Evolutionary conservation across 2,113 vertebrate genomes (phyloP), one percentile per base, ranked within the genome.

Genomic region (Tupaia chinensis): DNA sequence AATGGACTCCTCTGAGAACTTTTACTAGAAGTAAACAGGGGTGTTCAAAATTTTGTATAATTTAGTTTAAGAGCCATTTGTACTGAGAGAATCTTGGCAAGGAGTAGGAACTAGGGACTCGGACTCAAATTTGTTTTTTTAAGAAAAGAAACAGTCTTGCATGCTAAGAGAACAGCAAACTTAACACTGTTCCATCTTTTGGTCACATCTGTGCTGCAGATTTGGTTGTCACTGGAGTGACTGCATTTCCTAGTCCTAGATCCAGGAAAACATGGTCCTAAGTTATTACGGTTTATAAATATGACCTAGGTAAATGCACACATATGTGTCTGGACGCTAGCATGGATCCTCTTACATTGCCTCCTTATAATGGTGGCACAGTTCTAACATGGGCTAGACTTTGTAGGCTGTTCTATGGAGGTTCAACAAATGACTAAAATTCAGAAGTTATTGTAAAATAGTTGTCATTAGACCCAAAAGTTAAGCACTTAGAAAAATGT

Each of bases 71-170:
- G 87, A 97, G 95, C 78, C 84, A 44, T 92, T 69, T 91, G 77
- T 95, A 87, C 84, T 96, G 89, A 96, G 95, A 98, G 56, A 94
- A 74, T 27, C 54, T 98, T 98, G 97, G 95, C 96, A 95, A 85
- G 0, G 0, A 95, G 10, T 91, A 79, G 0, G 0, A 56, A 8
- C 44, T 58, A 4, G 83, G 65, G 77, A 82, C 93, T 93, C 88
- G 95, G 83, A 89, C 89, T 92, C 95, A 95, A 84, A 3, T 89
- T 97, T 89, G 80, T 91, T 97, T 97, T 87, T 85, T 81, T 44
- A 44, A 96, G 61, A 97, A 90, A 76, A 92, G 13, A 85, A 53
- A 2, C 53, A 86, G 25, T 76, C 79, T 92, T 95, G 5, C 8
- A 32, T n/a, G 54, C 44, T 94, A 95, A 79, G 87, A 97, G 78